Evolutionary conservation across 2,888 invertebrate species (phyloP), one percentile per base, ranked within the genome.

Genomic region (Trichopria drosophilae): DNA sequence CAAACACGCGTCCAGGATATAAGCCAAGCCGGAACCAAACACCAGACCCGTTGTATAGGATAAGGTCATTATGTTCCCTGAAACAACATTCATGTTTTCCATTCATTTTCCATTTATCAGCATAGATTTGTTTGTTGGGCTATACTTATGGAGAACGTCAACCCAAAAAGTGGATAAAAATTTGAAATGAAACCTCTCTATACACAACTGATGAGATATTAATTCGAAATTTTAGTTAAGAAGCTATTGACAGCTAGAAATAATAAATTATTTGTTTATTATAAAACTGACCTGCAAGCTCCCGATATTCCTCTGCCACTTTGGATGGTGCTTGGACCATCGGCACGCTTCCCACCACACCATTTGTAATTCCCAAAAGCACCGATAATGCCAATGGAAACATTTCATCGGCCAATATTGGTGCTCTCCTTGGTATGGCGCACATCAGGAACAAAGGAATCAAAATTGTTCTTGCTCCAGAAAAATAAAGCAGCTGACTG

Each of bases 61-160:
- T 2, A 94, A 73, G 0, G 93, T 94, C 93, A 94, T 94, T 76
- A 94, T 90, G 71, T 94, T 94, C 37, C 90, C 90, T 88, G 78
- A 29, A 73, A 76, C n/a, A n/a, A n/a, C n/a, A n/a, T n/a, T n/a
- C n/a, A n/a, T n/a, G n/a, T 10, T 28, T n/a, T 18, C n/a, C n/a
- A n/a, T n/a, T n/a, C n/a, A n/a, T n/a, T n/a, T n/a, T n/a, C n/a
- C n/a, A n/a, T n/a, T n/a, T n/a, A n/a, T n/a, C n/a, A n/a, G n/a
- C n/a, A n/a, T n/a, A n/a, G n/a, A n/a, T n/a, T n/a, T n/a, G n/a
- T n/a, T n/a, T n/a, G n/a, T n/a, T n/a, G n/a, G n/a, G n/a, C n/a
- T n/a, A n/a, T n/a, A n/a, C n/a, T n/a, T n/a, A n/a, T n/a, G n/a
- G n/a, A n/a, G n/a, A n/a, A n/a, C n/a, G n/a, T n/a, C n/a, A n/a